Conservation (phyloP, 2,888 invertebrate genomes). For the Eledona agricola region DNA sequence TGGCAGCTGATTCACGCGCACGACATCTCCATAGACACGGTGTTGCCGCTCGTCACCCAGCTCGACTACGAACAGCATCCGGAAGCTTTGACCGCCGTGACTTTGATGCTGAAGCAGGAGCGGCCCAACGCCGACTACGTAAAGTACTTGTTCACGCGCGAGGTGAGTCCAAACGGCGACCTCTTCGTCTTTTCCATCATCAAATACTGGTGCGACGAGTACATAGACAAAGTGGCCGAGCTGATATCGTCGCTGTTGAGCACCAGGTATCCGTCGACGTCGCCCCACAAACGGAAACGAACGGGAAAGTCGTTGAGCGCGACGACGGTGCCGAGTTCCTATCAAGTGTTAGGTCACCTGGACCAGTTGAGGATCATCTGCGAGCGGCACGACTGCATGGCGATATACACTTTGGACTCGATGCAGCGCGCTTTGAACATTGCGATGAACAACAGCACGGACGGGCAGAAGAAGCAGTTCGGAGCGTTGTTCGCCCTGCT, state of each 20-base stretch:
- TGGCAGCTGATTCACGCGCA: slow-evolving; percentile 97
- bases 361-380: slow-evolving; percentile 87
- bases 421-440: slow-evolving; percentile 92
- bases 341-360: slow-evolving; percentile 90
- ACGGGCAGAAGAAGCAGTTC: slow-evolving; percentile 89
- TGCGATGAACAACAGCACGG: slow-evolving; percentile 87
- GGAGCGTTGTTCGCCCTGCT: slow-evolving; percentile 89
- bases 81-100: slow-evolving; percentile 90
- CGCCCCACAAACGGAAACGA: slow-evolving; percentile 92
- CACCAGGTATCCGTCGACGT: slow-evolving; percentile 85
- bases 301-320: slow-evolving; percentile 69
- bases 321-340: slow-evolving; percentile 79
- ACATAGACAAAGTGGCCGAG: slow-evolving; percentile 88
- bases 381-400: slow-evolving; percentile 73
- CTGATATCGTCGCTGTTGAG: slow-evolving; percentile 80
- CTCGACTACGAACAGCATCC: slow-evolving; percentile 85
- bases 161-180: slow-evolving; percentile 69
- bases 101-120: slow-evolving; percentile 91
- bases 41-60: slow-evolving; percentile 81
- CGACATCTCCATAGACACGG: slow-evolving; percentile 90
- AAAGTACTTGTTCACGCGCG: slow-evolving; percentile 78
- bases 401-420: slow-evolving; percentile 86
- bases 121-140: slow-evolving; percentile 88
- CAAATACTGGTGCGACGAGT: slow-evolving; percentile 93
- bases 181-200: slow-evolving; percentile 90